These are phyloP conservation scores for Dendroctonus valens DNA, from an alignment of 1,140 invertebrate genomes.

Conservation along the genomic window DNA sequence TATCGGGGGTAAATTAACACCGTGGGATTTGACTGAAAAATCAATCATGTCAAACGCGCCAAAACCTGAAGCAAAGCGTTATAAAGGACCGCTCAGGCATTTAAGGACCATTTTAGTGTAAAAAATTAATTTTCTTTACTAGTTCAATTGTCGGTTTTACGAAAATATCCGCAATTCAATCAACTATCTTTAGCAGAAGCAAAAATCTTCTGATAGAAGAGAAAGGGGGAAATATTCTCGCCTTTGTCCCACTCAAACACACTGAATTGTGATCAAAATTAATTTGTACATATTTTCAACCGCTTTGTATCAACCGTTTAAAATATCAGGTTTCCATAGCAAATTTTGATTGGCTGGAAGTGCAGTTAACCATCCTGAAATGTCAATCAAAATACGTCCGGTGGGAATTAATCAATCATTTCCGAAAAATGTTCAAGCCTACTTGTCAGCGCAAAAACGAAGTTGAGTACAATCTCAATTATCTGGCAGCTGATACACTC, in stretches of 20 bases:
- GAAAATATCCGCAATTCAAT: no score
- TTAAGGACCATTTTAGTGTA: slow-evolving; percentile 15
- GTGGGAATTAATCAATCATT: slow-evolving; percentile 16
- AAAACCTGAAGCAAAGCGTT: slow-evolving; percentile 22
- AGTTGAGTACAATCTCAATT: slow-evolving; percentile 13
- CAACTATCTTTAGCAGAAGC: no score
- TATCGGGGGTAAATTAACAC: slow-evolving; percentile 28
- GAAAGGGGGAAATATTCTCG: no score
- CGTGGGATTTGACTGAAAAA: slow-evolving; percentile 21
- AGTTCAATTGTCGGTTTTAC: not conserved
- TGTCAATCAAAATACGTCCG: slow-evolving; percentile 15
- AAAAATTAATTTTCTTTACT: slow-evolving; percentile 3
- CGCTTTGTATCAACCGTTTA: no score
- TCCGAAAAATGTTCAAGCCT: slow-evolving; percentile 13
- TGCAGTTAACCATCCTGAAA: slow-evolving; percentile 7
- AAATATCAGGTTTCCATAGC: no score
- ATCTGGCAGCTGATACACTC: slow-evolving; percentile 17
- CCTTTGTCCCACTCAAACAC: no score
- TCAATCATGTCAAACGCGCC: slow-evolving; percentile 24
- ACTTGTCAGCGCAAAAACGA: slow-evolving; percentile 17
- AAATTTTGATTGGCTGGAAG: not conserved
- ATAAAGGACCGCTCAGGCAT: slow-evolving; percentile 24
- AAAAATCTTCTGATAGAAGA: no score
- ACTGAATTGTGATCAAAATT: no score
- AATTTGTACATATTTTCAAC: no score